These are phyloP conservation scores for Heliconius hermathena DNA, from an alignment of 1,140 invertebrate genomes.

Conservation along the genomic window DNA sequence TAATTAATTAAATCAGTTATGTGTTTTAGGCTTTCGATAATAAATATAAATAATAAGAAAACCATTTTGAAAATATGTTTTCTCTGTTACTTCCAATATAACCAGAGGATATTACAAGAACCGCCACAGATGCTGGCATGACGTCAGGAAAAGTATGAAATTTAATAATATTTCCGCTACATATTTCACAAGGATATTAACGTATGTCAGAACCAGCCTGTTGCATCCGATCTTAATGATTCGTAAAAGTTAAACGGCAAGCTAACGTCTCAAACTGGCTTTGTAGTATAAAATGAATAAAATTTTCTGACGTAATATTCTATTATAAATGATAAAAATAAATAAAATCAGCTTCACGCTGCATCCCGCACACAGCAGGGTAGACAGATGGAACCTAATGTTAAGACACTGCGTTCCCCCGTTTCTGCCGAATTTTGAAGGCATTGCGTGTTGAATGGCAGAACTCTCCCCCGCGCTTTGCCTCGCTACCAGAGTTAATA, in stretches of 20 bases:
- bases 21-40: not conserved
- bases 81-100: not conserved
- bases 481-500: no score
- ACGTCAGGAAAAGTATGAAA: constrained; percentile 1
- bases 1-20: no score
- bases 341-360: no score
- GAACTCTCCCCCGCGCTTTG: no score
- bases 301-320: constrained; percentile 20
- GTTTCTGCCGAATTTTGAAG: no score
- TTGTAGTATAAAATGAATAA: constrained; percentile 19
- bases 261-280: constrained; percentile 29
- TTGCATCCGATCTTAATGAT: constrained; percentile 34
- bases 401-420: no score
- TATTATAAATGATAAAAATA: not conserved
- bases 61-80: not conserved
- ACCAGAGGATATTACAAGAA: not conserved
- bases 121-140: not conserved
- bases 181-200: constrained; percentile 5
- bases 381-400: no score
- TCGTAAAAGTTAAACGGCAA: constrained; percentile 33
- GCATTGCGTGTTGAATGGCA: no score
- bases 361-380: no score
- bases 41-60: not conserved
- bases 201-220: constrained; percentile 15
- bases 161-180: constrained; percentile 7